Base-by-base conservation (phyloP, 2,113 vertebrate species). In the Entelurus aequoreus region DNA sequence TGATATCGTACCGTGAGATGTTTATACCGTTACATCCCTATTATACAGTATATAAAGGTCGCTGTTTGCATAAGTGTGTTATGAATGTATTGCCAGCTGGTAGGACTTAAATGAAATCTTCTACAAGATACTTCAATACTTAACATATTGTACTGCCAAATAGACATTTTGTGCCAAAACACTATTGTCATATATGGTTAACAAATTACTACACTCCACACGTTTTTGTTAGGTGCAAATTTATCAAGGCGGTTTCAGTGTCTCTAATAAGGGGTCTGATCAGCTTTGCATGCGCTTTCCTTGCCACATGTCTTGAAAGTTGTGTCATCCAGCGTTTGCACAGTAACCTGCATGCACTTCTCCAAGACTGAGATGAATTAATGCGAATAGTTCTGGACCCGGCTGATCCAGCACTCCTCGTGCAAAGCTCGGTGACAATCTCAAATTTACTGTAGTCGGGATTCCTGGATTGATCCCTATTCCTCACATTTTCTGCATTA, bases 401-500 rank as follows among this genome's bases (percentile, higher is more conserved):
- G 28, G 67, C 58, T 3, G 64, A 51, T 50, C 47, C 63, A 42
- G 52, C 2, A 28, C 48, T 46, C 66, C 55, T 16, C 60, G 63
- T n/a, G 62, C 35, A 19, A 28, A 53, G 52, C 54, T 54, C 28
- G 38, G 68, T 60, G 63, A 71, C 54, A n/a, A 54, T 59, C 15
- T 16, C 55, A 62, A 65, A 28, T 38, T 28, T 14, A 49, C 36
- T 47, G 14, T 42, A 48, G 14, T 15, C 28, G 28, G 55, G 44
- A 21, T 46, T 57, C 55, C 55, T 13, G 55, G 55, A 57, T 16
- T 57, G 55, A 57, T 44, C 55, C 40, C 55, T 57, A 21, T 57
- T 46, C n/a, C n/a, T 57, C 55, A 42, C 12, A 2, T 68, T 80
- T 75, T 75, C 68, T 66, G 73, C 67, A 87, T 79, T 83, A 85